A percentile compares a stretch with the other conserved stretches of the same genome.
phyloP scores from a whole-genome alignment of 2,888 invertebrate genomes.

The Aphrophora alni region DNA sequence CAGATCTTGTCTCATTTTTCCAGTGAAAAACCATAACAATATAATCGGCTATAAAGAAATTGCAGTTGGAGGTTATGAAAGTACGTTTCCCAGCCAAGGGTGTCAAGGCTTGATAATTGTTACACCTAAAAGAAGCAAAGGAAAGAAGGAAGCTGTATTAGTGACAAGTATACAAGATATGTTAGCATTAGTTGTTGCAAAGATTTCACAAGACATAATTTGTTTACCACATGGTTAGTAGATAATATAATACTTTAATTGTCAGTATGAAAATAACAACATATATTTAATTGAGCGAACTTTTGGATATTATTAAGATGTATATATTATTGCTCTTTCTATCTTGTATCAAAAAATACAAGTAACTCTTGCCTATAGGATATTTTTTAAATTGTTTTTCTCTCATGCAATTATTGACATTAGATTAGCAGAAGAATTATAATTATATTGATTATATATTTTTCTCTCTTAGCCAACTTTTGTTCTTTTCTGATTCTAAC shows the following conservation, averaged over 20 bases:
- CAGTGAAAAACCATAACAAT: slow-evolving; percentile 57
- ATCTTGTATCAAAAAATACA: no score
- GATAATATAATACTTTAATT: not conserved
- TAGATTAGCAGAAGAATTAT: no score
- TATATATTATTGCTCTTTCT: no score
- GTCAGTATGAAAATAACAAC: no score
- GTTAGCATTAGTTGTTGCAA: slow-evolving; percentile 60
- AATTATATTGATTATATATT: no score
- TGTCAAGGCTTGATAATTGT: slow-evolving; percentile 54
- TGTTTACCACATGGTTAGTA: slow-evolving; percentile 71
- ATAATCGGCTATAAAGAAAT: slow-evolving; percentile 70
- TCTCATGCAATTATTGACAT: no score
- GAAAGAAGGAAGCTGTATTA: slow-evolving; percentile 59
- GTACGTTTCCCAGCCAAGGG: slow-evolving; percentile 55
- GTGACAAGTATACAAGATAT: slow-evolving; percentile 67
- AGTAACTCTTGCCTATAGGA: no score
- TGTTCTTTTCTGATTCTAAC: no score
- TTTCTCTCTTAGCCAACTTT: no score
- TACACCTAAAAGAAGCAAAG: slow-evolving; percentile 57
- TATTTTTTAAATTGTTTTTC: no score
- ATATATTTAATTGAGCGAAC: no score
- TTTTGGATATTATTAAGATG: no score
- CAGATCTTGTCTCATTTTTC: slow-evolving; percentile 47
- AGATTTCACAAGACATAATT: slow-evolving; percentile 65
- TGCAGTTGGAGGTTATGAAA: slow-evolving; percentile 53